Evolutionary conservation across 2,888 invertebrate species (phyloP).

Genomic region (Eurytoma adleriae): DNA sequence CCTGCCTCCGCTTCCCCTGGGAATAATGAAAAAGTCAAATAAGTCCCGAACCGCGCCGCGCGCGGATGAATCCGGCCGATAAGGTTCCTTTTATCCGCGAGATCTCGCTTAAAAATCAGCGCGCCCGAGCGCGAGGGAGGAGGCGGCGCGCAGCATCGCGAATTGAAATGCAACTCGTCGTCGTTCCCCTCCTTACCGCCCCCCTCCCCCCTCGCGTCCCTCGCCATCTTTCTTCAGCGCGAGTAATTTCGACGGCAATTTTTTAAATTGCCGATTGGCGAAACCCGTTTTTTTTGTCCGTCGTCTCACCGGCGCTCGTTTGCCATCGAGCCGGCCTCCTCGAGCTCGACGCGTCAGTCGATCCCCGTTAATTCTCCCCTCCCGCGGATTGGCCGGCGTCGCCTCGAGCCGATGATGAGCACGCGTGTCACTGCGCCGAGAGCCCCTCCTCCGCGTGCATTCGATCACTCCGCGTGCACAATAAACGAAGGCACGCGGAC

Average conservation of each 20-base stretch:
- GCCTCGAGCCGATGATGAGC: too few species aligned
- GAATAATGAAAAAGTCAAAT: constrained; percentile 52
- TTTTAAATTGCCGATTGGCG: constrained; percentile 58
- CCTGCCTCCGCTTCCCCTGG: constrained; percentile 1
- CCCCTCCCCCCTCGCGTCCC: background rate
- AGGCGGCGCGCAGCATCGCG: background rate
- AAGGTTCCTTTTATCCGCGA: constrained; percentile 31
- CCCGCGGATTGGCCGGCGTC: background rate
- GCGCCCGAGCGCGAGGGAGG: constrained; percentile 4
- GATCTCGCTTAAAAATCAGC: constrained; percentile 48
- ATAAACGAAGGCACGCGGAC: too few species aligned
- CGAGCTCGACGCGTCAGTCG: constrained; percentile 25
- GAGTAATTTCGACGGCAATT: constrained; percentile 57
- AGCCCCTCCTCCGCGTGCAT: too few species aligned
- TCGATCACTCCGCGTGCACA: too few species aligned
- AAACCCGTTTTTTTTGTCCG: constrained; percentile 55
- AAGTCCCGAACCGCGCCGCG: constrained; percentile 21
- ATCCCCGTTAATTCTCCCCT: constrained; percentile 43
- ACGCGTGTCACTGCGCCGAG: too few species aligned
- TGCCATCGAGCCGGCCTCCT: constrained; percentile 43
- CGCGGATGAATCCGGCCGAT: constrained; percentile 22
- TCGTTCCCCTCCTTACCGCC: constrained; percentile 27
- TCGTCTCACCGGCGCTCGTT: constrained; percentile 7
- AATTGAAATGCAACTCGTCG: constrained; percentile 57
- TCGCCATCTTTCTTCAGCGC: constrained; percentile 22